Percentiles rank a stretch among this genome's conserved stretches.
Evolutionary conservation across 2,888 invertebrate genomes (phyloP).

Genomic region (Morinoia aosen): DNA sequence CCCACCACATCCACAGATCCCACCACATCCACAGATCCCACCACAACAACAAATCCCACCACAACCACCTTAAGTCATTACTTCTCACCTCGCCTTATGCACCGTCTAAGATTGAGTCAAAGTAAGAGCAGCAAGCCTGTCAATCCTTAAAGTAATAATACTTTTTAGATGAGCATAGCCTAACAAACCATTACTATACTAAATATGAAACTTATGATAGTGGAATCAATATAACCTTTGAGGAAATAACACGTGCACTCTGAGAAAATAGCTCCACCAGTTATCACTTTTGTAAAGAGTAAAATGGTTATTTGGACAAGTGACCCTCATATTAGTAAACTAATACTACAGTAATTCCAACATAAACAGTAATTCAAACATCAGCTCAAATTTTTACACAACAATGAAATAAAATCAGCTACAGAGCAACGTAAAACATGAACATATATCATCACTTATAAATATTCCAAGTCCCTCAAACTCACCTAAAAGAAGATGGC

Average conservation of each 20-base stretch:
- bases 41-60: not conserved
- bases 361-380: too few relatives aligned
- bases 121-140: not conserved
- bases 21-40: too few relatives aligned
- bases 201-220: not conserved
- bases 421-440: too few relatives aligned
- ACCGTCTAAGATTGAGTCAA: not conserved
- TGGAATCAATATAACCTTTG: not conserved
- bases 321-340: not conserved
- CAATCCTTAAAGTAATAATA: not conserved
- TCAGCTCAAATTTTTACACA: too few relatives aligned
- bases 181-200: too few relatives aligned
- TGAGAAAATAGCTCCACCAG: not conserved
- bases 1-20: too few relatives aligned
- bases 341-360: too few relatives aligned
- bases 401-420: too few relatives aligned
- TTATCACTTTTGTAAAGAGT: not conserved
- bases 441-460: too few relatives aligned
- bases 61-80: not conserved
- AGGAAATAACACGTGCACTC: too few relatives aligned
- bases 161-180: not conserved
- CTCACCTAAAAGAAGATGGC: constrained; percentile 55
- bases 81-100: too few relatives aligned
- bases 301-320: not conserved
- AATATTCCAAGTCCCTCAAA: not conserved